Evolutionary conservation across 1,140 invertebrate genomes (phyloP), one percentile per base, ranked within the genome.

Genomic region (Steinernema feltiae): DNA sequence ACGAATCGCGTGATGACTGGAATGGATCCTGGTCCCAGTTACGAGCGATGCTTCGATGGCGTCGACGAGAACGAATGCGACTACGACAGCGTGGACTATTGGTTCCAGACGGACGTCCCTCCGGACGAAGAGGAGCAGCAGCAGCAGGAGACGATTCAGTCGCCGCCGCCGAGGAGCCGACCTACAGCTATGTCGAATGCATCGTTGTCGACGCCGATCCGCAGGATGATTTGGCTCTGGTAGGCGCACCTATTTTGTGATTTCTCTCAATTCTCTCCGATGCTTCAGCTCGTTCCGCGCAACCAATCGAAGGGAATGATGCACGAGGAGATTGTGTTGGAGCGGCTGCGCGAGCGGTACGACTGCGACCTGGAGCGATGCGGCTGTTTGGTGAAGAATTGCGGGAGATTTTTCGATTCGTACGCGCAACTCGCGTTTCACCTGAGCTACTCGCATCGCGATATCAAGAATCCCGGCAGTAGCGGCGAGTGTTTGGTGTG

Each of bases 51-150:
- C 24, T 3, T 3, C 7, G 53, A 63, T 3, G 53, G 24, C 3
- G 53, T 17, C 7, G 7, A 15, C 53, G 53, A 63, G 3, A 7
- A 27, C 12, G 24, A 41, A 7, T 41, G 53, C 53, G 53, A 63
- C 53, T 63, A 63, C 53, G 53, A 63, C 53, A 63, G 53, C 53
- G 24, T 63, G 7, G 53, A 63, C 24, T 63, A 63, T 27, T 63
- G 53, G 53, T 63, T 63, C 53, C 53, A 63, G 53, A 63, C 12
- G 53, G 53, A 27, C 24, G 53, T 63, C 15, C 12, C 53, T 3
- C 53, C 53, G 53, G 53, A 63, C 18, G 35, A 41, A 7, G 35
- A 41, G 7, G 35, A 41, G 18, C 35, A 41, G n/a, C n/a, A 41
- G 35, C 7, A 41, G 53, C 53, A 7, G 35, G 35, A 41, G 35